A percentile compares a stretch with the other conserved stretches of the same genome.
Evolutionary conservation across 2,888 invertebrate genomes (phyloP).

Genomic region (Eristalinus aeneus): DNA sequence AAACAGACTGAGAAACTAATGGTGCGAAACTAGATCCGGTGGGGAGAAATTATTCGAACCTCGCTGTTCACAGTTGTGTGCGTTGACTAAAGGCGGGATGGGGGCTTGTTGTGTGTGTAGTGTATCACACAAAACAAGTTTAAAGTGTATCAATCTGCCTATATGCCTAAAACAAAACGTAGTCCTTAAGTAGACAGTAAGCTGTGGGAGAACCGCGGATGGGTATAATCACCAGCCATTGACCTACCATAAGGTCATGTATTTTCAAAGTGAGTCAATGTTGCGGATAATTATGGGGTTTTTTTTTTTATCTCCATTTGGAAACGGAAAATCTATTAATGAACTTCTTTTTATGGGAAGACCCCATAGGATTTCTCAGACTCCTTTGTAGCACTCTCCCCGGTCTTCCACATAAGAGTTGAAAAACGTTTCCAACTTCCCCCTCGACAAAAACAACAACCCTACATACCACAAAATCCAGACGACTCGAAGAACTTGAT

Average conservation of each 20-base stretch:
- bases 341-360: background rate
- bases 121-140: too few species aligned
- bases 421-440: too few species aligned
- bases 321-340: background rate
- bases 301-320: too few species aligned
- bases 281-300: background rate
- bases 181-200: background rate
- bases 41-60: background rate
- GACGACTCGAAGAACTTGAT: background rate
- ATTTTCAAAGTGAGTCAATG: background rate
- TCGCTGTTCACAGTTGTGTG: background rate
- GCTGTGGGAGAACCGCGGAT: too few species aligned
- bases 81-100: background rate
- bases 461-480: slow-evolving; percentile 12
- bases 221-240: background rate
- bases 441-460: background rate
- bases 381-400: too few species aligned
- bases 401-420: too few species aligned
- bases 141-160: background rate
- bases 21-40: background rate
- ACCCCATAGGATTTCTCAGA: background rate
- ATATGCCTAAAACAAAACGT: background rate
- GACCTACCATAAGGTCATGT: background rate
- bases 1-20: background rate
- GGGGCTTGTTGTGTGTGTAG: background rate